Percentiles rank a stretch among this genome's conserved stretches.
Conservation (phyloP, 2,797 vertebrate species). For the Phalanger gymnotis region DNA sequence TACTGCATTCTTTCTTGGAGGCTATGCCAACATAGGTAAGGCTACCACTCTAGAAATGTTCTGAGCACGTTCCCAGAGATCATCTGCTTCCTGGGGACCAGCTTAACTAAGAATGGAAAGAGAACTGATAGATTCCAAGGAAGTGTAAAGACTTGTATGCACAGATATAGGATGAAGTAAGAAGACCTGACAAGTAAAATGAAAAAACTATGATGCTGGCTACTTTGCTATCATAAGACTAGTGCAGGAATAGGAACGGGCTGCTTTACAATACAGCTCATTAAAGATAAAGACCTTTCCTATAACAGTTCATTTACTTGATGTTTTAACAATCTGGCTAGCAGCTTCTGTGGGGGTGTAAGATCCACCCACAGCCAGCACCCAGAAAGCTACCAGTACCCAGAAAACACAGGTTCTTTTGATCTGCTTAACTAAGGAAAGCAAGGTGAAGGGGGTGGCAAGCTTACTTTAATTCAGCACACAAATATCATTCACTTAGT, state of each 20-base stretch:
- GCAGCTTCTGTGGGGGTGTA: no score
- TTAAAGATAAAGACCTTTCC: background rate
- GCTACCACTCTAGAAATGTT: background rate
- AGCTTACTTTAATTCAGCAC: no score
- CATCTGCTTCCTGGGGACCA: background rate
- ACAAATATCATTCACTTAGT: no score
- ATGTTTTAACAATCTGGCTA: no score
- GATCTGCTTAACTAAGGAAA: no score
- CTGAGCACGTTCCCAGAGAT: background rate
- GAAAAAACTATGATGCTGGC: background rate
- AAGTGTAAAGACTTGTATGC: background rate
- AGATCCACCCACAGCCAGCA: no score
- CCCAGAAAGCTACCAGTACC: no score
- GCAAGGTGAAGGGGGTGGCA: no score
- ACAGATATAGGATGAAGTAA: background rate
- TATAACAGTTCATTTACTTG: background rate
- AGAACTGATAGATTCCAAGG: background rate
- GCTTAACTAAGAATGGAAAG: background rate
- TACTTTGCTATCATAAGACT: background rate
- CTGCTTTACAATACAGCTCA: background rate
- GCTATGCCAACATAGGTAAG: background rate
- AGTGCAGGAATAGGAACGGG: background rate
- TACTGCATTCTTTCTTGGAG: background rate
- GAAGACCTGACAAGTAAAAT: background rate
- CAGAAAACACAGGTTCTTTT: no score